Percentiles rank a stretch among this genome's conserved stretches.
Evolutionary conservation across 2,113 vertebrate species (phyloP).

Genomic region (Ceratotherium simum): DNA sequence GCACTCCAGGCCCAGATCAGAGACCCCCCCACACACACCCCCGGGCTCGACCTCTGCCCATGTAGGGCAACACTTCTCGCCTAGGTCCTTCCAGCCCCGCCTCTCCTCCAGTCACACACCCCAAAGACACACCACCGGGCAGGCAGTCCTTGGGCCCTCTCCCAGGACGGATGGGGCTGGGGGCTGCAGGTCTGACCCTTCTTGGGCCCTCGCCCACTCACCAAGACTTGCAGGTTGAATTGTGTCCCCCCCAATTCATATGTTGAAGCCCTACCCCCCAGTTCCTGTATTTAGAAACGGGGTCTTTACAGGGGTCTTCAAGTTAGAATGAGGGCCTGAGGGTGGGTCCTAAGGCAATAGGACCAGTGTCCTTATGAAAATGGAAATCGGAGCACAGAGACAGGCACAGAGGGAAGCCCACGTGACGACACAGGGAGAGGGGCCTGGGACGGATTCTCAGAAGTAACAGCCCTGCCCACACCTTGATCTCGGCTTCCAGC

Average conservation of each 20-base stretch:
- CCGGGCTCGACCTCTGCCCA: too few species aligned
- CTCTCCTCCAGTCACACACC: not conserved
- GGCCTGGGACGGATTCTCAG: fast-evolving
- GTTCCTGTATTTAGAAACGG: fast-evolving
- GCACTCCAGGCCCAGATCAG: fast-evolving
- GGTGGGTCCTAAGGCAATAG: fast-evolving
- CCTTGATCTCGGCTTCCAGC: not conserved
- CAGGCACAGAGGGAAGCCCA: fast-evolving
- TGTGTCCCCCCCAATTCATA: not conserved
- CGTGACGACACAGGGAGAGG: fast-evolving
- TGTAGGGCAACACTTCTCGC: fast-evolving
- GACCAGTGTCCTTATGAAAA: fast-evolving
- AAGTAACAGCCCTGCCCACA: fast-evolving
- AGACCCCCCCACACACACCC: not conserved
- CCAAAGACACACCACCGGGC: fast-evolving
- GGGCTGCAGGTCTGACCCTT: too few species aligned
- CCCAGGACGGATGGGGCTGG: not conserved
- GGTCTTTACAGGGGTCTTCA: fast-evolving
- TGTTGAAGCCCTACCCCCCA: fast-evolving
- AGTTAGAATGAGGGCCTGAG: not conserved
- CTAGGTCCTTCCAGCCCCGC: fast-evolving
- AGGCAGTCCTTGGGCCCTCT: not conserved
- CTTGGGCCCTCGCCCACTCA: fast-evolving
- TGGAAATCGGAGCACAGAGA: fast-evolving
- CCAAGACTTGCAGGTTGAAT: fast-evolving